Evolutionary conservation across 1,140 invertebrate genomes (phyloP), one percentile per base, ranked within the genome.

Genomic region (Venturia canescens): DNA sequence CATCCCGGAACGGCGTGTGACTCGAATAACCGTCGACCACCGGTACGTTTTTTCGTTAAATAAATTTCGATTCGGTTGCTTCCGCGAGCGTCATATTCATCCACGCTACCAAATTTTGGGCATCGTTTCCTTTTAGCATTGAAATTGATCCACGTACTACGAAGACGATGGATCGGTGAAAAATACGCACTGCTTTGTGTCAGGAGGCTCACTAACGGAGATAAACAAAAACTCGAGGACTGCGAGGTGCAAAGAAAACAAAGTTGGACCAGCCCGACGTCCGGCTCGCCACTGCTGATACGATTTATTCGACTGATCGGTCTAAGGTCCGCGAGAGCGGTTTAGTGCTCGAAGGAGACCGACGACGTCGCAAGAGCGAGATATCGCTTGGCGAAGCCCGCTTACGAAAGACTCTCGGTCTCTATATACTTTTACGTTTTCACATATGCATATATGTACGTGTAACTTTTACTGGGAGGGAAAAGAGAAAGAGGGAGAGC

Each of bases 271-370:
- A 18, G 60, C 50, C 27, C 31, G 60, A 26, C n/a, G 7, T 9
- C 60, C n/a, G 60, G 60, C 27, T 63, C 23, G 60, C 23, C 60
- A 23, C 60, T 1, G 27, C 60, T 63, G 60, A 63, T 63, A 63
- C 60, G 60, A 63, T 63, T 26, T 63, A 63, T 63, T 23, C 60
- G 60, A 63, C 60, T 63, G 60, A 63, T 63, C 60, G 60, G 60
- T 63, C 23, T n/a, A 53, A 26, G 11, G n/a, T 26, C 23, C 60
- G 60, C 60, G 60, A 63, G 60, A 63, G 60, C 26, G 60, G 60
- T 6, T 63, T 63, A 63, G 26, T 63, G 60, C n/a, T 26, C 23
- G 60, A 63, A 63, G 60, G 60, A 63, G 60, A 2, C 23, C 23
- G 7, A 26, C 5, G 60, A 63, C 60, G n/a, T 63, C 23, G 60